Conservation (phyloP, 2,797 vertebrate genomes). For the Discoglossus pictus region DNA sequence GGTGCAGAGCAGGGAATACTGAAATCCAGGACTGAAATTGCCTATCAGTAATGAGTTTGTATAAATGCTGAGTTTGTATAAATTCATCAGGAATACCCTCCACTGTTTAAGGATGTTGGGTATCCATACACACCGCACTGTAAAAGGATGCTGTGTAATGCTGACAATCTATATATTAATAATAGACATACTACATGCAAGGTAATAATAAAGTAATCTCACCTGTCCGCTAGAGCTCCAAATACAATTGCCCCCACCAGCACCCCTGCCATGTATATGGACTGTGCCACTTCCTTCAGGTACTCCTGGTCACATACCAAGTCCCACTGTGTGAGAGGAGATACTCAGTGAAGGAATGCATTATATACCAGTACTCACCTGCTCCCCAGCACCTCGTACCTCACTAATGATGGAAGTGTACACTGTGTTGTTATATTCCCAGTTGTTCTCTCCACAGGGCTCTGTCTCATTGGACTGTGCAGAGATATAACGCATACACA, state of each 20-base stretch:
- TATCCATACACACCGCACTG: too few relatives aligned
- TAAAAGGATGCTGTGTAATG: too few relatives aligned
- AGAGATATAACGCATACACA: constrained; percentile 25
- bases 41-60: too few relatives aligned
- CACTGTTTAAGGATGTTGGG: too few relatives aligned
- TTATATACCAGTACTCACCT: background rate
- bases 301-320: constrained; percentile 74
- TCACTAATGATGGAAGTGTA: constrained; percentile 65
- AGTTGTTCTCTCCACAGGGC: constrained; percentile 66
- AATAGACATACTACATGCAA: background rate
- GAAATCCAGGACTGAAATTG: too few relatives aligned
- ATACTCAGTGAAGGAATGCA: background rate
- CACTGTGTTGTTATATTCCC: constrained; percentile 61
- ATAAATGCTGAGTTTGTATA: too few relatives aligned
- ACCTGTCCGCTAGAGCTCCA: constrained; percentile 76
- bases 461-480: constrained; percentile 49
- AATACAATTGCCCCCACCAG: constrained; percentile 72
- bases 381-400: constrained; percentile 58
- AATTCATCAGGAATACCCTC: too few relatives aligned
- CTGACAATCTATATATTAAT: too few relatives aligned
- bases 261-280: constrained; percentile 78
- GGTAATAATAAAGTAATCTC: background rate
- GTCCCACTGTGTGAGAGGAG: constrained; percentile 69
- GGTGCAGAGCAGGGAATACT: too few relatives aligned
- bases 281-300: constrained; percentile 76